Evolutionary conservation across 1,140 invertebrate genomes (phyloP).

Genomic region (Anoplophora glabripennis): DNA sequence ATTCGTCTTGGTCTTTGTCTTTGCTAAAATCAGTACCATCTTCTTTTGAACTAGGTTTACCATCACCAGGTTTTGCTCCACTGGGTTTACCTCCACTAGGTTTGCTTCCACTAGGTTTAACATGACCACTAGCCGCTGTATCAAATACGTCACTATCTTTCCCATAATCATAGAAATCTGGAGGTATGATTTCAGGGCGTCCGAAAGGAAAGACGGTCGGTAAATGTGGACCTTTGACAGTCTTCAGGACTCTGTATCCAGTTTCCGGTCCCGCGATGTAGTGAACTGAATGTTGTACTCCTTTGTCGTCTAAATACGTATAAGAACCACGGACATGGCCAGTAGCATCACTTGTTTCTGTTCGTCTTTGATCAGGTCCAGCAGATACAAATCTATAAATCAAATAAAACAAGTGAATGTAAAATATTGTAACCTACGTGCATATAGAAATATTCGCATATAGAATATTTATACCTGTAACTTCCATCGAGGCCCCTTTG

Average conservation of each 20-base stretch:
- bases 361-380: constrained; percentile 67
- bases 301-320: constrained; percentile 71
- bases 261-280: constrained; percentile 73
- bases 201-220: constrained; percentile 51
- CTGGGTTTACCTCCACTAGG: constrained; percentile 15
- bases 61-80: constrained; percentile 15
- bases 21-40: constrained; percentile 1
- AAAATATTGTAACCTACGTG: constrained; percentile 38
- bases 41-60: constrained; percentile 13
- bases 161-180: constrained; percentile 50
- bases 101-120: constrained; percentile 28
- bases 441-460: not conserved
- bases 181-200: constrained; percentile 45
- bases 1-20: constrained; percentile 1
- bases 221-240: constrained; percentile 58
- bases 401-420: constrained; percentile 32
- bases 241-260: constrained; percentile 68
- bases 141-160: constrained; percentile 47
- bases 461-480: constrained; percentile 52
- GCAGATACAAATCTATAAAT: constrained; percentile 61
- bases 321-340: constrained; percentile 70
- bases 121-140: constrained; percentile 55
- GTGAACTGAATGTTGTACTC: constrained; percentile 64
- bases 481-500: constrained; percentile 61
- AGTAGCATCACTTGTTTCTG: constrained; percentile 65